Conservation (phyloP, 2,113 vertebrate genomes). For the Sinosuthora webbiana region DNA sequence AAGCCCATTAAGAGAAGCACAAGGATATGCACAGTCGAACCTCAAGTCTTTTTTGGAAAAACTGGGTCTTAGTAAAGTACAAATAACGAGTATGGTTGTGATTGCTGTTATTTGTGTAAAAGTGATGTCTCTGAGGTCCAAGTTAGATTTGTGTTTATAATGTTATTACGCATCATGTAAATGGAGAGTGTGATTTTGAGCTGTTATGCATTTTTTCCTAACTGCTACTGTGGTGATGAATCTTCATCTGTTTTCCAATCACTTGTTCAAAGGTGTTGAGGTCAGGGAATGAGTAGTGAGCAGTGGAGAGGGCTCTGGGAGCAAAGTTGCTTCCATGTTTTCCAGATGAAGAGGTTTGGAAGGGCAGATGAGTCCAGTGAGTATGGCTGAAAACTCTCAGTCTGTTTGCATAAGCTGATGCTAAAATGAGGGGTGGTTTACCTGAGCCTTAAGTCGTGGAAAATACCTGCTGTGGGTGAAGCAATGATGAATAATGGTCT, state of each 20-base stretch:
- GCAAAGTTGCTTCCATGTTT: neutral
- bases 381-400: neutral
- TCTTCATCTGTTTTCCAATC: neutral
- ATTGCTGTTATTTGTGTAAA: neutral
- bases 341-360: neutral
- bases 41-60: neutral
- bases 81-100: neutral
- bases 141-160: neutral
- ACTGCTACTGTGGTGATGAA: neutral
- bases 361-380: neutral
- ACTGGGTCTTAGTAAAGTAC: neutral
- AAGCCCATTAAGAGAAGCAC: neutral
- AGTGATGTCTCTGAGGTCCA: neutral
- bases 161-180: neutral
- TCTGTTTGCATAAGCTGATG: neutral
- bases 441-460: neutral
- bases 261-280: neutral
- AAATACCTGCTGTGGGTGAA: neutral
- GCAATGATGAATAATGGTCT: neutral
- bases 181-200: neutral
- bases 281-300: neutral
- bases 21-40: neutral
- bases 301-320: neutral
- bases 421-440: neutral
- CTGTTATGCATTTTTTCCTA: accelerated